Evolutionary conservation across 2,888 invertebrate species (phyloP).

Genomic region (Machimus atricapillus): DNA sequence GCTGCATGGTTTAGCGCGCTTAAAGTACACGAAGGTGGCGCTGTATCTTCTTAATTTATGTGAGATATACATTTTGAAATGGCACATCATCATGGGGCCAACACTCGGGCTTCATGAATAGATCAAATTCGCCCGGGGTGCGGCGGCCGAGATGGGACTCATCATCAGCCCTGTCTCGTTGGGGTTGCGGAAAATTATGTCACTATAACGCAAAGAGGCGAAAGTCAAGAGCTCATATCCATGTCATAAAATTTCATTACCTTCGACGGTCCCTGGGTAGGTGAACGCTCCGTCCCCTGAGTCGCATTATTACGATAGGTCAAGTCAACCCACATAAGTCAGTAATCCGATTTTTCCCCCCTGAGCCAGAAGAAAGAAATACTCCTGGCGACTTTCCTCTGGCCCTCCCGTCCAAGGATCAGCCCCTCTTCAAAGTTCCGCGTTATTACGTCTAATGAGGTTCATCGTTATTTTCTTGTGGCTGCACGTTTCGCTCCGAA

Average conservation of each 20-base stretch:
- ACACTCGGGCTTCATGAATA: background rate
- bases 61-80: background rate
- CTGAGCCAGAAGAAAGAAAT: background rate
- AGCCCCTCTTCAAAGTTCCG: background rate
- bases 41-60: background rate
- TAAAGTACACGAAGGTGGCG: background rate
- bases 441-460: conserved; percentile 35
- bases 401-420: background rate
- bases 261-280: background rate
- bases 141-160: background rate
- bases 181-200: background rate
- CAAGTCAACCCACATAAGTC: conserved; percentile 34
- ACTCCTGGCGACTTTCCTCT: background rate
- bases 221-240: conserved; percentile 12
- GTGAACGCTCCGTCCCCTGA: conserved; percentile 1
- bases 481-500: conserved; percentile 32
- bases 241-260: conserved; percentile 34
- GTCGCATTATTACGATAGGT: conserved; percentile 36
- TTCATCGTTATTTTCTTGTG: conserved; percentile 39
- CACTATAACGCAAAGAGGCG: background rate
- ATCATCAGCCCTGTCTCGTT: background rate
- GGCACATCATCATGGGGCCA: background rate
- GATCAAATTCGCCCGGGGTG: background rate
- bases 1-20: background rate
- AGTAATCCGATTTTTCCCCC: conserved; percentile 31